Evolutionary conservation across 2,797 vertebrate genomes (phyloP).

Genomic region (Chaunax sp.): DNA sequence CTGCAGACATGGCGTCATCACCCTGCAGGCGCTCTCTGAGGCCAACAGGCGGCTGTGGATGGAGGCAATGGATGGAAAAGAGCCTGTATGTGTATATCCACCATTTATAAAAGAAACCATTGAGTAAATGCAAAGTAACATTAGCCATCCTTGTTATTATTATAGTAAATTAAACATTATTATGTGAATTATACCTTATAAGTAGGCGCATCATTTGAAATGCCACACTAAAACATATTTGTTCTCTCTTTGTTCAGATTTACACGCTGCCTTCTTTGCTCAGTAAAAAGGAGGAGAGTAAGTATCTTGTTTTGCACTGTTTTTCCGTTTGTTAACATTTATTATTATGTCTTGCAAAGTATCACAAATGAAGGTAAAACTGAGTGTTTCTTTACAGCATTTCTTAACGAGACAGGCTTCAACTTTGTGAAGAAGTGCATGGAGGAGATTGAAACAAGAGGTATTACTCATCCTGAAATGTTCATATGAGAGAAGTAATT

Average conservation of each 20-base stretch:
- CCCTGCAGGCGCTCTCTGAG: slow-evolving; percentile 95
- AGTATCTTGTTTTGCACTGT: slow-evolving; percentile 70
- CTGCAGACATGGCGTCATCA: slow-evolving; percentile 94
- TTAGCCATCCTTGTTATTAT: not conserved
- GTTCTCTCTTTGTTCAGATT: slow-evolving; percentile 84
- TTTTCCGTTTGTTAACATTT: not conserved
- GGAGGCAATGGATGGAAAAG: slow-evolving; percentile 99
- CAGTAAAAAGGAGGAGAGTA: slow-evolving; percentile 99
- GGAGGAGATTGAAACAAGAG: slow-evolving; percentile 91
- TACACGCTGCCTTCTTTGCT: slow-evolving; percentile 96
- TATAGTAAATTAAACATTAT: not conserved
- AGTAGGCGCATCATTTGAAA: not conserved
- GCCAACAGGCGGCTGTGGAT: slow-evolving; percentile 96
- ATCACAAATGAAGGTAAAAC: not conserved
- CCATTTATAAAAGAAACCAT: not conserved
- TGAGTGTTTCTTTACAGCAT: slow-evolving; percentile 82
- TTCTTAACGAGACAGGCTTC: slow-evolving; percentile 95
- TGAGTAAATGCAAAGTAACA: not conserved
- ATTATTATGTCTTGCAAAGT: not conserved
- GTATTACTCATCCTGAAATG: slow-evolving; percentile 52
- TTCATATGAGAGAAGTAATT: not conserved
- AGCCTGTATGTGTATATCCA: slow-evolving; percentile 86
- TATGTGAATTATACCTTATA: not conserved
- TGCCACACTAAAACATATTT: not conserved
- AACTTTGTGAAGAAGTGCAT: slow-evolving; percentile 96